phyloP scores from a whole-genome alignment of 2,888 invertebrate species.

The Callimorpha dominula region DNA sequence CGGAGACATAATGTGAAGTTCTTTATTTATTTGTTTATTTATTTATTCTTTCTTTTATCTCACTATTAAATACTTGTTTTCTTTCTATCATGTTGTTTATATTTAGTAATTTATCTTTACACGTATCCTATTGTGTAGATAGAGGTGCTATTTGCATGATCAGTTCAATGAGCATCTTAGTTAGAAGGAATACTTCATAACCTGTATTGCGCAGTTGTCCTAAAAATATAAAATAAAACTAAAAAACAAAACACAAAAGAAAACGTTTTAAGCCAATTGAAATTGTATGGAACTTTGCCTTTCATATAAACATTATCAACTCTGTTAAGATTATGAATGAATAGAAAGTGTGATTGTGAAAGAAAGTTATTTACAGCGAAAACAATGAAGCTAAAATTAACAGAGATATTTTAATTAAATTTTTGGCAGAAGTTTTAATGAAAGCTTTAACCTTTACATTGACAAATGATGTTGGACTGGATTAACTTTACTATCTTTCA shows the following conservation, averaged over 20 bases:
- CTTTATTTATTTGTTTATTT: too few relatives aligned
- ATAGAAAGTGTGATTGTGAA: background rate
- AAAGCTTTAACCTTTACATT: background rate
- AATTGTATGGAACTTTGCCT: background rate
- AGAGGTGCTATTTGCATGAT: background rate
- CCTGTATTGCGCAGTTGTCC: background rate
- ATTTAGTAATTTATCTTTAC: too few relatives aligned
- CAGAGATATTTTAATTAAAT: background rate
- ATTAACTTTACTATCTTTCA: background rate
- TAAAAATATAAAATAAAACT: background rate
- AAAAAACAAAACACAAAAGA: background rate
- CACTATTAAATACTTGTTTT: too few relatives aligned
- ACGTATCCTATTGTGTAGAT: too few relatives aligned
- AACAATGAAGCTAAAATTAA: slow-evolving; percentile 7
- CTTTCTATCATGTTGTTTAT: too few relatives aligned
- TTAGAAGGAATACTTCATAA: background rate
- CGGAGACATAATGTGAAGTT: too few relatives aligned
- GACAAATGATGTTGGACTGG: background rate
- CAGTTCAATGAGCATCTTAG: background rate
- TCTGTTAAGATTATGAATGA: background rate
- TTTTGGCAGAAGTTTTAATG: background rate
- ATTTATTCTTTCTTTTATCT: too few relatives aligned
- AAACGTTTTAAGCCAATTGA: background rate
- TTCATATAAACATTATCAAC: background rate
- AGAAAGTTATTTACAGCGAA: slow-evolving; percentile 1